phyloP scores from a whole-genome alignment of 2,888 invertebrate species.

The Megamerina dolium region DNA sequence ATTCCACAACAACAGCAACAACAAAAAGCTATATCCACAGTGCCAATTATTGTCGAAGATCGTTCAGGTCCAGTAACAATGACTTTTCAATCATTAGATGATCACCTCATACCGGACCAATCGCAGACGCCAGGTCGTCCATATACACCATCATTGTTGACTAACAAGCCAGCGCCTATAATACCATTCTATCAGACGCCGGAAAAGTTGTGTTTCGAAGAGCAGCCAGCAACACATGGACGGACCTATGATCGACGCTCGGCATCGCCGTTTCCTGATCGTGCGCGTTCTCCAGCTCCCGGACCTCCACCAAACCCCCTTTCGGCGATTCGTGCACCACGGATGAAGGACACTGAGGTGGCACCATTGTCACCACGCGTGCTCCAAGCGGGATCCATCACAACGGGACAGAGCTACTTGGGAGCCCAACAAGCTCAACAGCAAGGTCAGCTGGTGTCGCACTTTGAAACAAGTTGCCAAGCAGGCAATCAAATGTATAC shows the following conservation, averaged over 20 bases:
- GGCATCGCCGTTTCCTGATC: conserved; percentile 61
- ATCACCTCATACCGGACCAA: conserved; percentile 50
- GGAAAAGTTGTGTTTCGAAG: conserved; percentile 65
- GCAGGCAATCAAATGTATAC: conserved; percentile 47
- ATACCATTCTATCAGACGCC: conserved; percentile 69
- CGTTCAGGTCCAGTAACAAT: conserved; percentile 55
- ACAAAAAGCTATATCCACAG: conserved; percentile 25
- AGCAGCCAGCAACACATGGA: conserved; percentile 56
- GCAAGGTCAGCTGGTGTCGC: conserved; percentile 42
- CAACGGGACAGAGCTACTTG: conserved; percentile 48
- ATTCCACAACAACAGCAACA: conserved; percentile 12
- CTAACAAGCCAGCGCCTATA: conserved; percentile 64
- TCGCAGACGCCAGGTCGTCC: conserved; percentile 51
- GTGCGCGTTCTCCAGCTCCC: conserved; percentile 64
- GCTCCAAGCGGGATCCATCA: conserved; percentile 45
- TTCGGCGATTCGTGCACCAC: conserved; percentile 58
- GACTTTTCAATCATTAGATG: conserved; percentile 62
- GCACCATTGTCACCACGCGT: conserved; percentile 29
- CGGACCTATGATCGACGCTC: conserved; percentile 60
- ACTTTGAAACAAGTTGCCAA: conserved; percentile 51
- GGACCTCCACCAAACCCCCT: conserved; percentile 66
- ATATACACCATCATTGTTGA: conserved; percentile 64
- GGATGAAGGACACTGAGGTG: conserved; percentile 52
- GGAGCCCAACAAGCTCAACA: conserved; percentile 31
- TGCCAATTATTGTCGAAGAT: conserved; percentile 48